phyloP scores from a whole-genome alignment of 2,113 vertebrate genomes.

The Anhinga rufa region DNA sequence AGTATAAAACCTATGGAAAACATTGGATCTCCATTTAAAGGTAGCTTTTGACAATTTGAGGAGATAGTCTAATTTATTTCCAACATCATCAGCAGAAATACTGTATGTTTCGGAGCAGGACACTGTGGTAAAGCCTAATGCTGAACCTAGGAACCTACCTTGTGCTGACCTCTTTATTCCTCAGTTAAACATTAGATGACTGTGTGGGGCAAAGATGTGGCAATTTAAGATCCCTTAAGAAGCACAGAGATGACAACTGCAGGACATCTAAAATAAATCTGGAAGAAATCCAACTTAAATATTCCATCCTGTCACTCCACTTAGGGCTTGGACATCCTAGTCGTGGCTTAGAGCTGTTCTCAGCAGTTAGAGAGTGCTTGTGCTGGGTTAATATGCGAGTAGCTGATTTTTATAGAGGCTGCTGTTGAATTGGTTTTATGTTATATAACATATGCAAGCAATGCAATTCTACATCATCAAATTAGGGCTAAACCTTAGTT shows the following conservation, averaged over 20 bases:
- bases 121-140: background rate
- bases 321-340: background rate
- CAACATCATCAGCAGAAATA: background rate
- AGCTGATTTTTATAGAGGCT: background rate
- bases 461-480: background rate
- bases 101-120: background rate
- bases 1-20: background rate
- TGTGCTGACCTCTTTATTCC: background rate
- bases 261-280: background rate
- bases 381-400: background rate
- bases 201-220: background rate
- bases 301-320: background rate
- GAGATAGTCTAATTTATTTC: background rate
- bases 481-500: background rate
- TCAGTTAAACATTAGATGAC: background rate
- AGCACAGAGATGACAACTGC: background rate
- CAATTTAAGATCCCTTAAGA: background rate
- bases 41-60: background rate
- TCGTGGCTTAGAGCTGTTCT: background rate
- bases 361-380: background rate
- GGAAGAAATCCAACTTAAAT: background rate
- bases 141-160: background rate
- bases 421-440: background rate
- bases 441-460: background rate
- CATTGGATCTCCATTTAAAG: background rate